Conservation (phyloP, 2,888 invertebrate species). For the Germaria angustata region DNA sequence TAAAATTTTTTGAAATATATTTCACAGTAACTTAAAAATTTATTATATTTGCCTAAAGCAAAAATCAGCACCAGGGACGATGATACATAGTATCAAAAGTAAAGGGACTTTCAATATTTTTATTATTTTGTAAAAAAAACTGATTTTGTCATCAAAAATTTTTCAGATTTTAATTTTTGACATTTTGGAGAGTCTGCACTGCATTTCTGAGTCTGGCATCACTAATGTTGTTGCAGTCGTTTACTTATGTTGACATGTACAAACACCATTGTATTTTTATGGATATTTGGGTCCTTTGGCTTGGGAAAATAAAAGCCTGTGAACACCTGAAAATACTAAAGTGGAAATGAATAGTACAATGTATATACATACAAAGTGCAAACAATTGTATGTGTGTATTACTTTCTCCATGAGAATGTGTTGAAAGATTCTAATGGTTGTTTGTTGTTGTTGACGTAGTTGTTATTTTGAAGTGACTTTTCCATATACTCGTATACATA, state of each 20-base stretch:
- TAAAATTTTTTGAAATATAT: too few species aligned
- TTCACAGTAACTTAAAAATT: too few species aligned
- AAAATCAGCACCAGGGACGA: too few species aligned
- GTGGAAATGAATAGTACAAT: conserved; percentile 8
- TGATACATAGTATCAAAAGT: too few species aligned
- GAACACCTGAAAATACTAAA: conserved; percentile 51
- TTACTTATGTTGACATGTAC: conserved; percentile 20
- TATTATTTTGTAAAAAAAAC: too few species aligned
- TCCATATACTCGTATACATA: conserved; percentile 26
- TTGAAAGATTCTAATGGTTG: conserved; percentile 61
- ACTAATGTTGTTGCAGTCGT: background rate
- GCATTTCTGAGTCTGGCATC: background rate
- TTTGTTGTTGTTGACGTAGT: conserved; percentile 31
- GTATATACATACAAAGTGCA: background rate
- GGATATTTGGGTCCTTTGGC: conserved; percentile 30
- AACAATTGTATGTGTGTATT: background rate
- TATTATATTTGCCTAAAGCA: too few species aligned
- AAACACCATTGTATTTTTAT: background rate
- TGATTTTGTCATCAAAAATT: too few species aligned
- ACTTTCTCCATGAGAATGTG: conserved; percentile 20
- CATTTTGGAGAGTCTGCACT: too few species aligned
- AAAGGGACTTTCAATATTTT: too few species aligned
- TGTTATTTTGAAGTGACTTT: conserved; percentile 62
- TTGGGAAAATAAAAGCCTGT: conserved; percentile 54
- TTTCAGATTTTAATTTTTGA: too few species aligned